phyloP scores from a whole-genome alignment of 2,797 vertebrate species.

The Anabacerthia variegaticeps region DNA sequence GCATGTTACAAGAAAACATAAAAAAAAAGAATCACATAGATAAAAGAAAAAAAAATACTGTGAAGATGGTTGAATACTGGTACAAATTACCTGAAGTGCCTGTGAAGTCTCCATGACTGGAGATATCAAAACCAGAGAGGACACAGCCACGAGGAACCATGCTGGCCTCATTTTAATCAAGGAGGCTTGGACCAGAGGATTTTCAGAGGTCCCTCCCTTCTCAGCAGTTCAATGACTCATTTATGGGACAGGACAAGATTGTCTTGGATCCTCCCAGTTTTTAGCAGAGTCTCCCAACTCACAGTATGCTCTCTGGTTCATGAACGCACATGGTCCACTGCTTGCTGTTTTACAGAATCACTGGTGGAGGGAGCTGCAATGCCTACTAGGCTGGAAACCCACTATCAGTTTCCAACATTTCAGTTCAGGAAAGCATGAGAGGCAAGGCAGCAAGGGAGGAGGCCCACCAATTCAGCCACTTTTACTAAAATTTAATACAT shows the following conservation, averaged over 20 bases:
- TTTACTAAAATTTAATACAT: background rate
- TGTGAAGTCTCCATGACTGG: background rate
- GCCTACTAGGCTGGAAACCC: background rate
- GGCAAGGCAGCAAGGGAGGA: background rate
- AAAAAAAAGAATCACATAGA: background rate
- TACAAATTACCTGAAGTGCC: background rate
- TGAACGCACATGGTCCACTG: fast-evolving
- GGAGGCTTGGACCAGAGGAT: background rate
- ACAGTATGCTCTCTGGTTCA: background rate
- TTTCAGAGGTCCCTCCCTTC: background rate
- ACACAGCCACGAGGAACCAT: background rate
- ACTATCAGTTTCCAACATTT: background rate
- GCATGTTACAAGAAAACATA: background rate
- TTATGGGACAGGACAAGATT: background rate
- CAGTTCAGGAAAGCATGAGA: background rate
- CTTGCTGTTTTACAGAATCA: background rate
- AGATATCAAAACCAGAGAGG: background rate
- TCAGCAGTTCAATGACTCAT: background rate
- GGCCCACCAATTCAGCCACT: background rate
- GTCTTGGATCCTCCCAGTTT: background rate
- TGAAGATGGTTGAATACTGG: background rate
- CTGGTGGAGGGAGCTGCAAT: background rate
- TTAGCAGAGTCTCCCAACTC: background rate
- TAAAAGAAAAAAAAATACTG: background rate
- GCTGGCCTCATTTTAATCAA: fast-evolving